Base-by-base conservation (phyloP, 2,113 vertebrate genomes). In the Petrocephalus microphthalmus region DNA sequence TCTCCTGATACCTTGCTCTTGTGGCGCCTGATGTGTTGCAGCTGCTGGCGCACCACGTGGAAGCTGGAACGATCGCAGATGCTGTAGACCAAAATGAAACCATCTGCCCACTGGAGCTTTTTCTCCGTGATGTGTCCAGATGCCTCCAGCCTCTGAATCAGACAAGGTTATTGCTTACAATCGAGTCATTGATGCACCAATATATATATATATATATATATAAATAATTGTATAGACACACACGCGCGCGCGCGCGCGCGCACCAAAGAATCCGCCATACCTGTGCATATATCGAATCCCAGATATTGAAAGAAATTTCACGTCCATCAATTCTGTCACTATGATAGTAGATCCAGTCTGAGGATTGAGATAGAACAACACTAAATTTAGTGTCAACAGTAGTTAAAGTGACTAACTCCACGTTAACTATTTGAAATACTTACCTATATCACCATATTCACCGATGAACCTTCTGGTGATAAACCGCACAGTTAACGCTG, bases 321-420 rank as follows among this genome's bases (percentile, higher is more conserved):
- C 93, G 94, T 33, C 96, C 96, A 19, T 96, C 96, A 86, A 96
- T 92, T 0, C 92, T 94, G 88, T 96, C 90, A 85, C 88, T 95
- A 88, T 96, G 96, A 88, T 94, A 96, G 93, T 96, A 96, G 91
- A 97, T 94, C 60, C 95, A 96, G 90, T 97, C 96, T 96, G 91
- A 19, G 87, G 42, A 45, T 29, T 33, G 2, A 22, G 29, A 60
- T 45, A n/a, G 91, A 0, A 84, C 22, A 0, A 52, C 45, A 52
- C 45, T 52, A 29, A n/a, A 51, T 22, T 25, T 25, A 84, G 82
- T 84, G 22, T 52, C 49, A 84, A 49, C 8, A 29, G n/a, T 51
- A 25, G 8, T 78, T 17, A 78, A 42, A 49, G 20, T 52, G 22
- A 84, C n/a, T 11, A 29, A 78, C 19, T 84, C 5, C 49, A 22